A percentile compares a stretch with the other conserved stretches of the same genome.
These are phyloP conservation scores for Drosophila tsacasi DNA, from an alignment of 1,140 invertebrate genomes.

Conservation along the genomic window DNA sequence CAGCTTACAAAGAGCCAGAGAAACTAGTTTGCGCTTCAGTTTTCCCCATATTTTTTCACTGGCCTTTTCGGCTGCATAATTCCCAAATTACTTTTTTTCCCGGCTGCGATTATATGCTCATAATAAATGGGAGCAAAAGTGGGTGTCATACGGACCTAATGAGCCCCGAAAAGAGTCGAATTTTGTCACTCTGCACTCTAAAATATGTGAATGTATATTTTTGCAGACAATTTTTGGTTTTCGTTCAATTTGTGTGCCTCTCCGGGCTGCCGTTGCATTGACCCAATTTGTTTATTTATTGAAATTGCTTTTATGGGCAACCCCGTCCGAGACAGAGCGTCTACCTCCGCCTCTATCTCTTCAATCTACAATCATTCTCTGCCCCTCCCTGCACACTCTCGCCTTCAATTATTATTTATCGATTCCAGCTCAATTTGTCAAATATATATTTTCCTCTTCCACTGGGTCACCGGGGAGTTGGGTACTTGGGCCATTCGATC, in stretches of 20 bases:
- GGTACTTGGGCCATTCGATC: conserved; percentile 17
- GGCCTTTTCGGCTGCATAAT: conserved; percentile 52
- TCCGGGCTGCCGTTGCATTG: conserved; percentile 48
- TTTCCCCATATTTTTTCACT: conserved; percentile 26
- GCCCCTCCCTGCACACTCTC: conserved; percentile 34
- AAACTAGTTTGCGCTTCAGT: conserved; percentile 59
- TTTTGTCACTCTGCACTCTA: conserved; percentile 23
- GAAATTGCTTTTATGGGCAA: conserved; percentile 70
- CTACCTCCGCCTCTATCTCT: conserved; percentile 30
- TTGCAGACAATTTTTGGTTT: neutral
- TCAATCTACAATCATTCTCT: conserved; percentile 45
- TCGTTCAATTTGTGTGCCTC: conserved; percentile 27
- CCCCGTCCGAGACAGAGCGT: conserved; percentile 28
- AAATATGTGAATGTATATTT: conserved; percentile 11
- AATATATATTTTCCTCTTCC: conserved; percentile 39
- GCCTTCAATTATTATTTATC: conserved; percentile 74
- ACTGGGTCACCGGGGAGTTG: conserved; percentile 6
- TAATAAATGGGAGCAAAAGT: conserved; percentile 62
- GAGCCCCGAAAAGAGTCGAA: conserved; percentile 35
- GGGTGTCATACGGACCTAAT: conserved; percentile 54
- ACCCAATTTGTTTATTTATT: conserved; percentile 81
- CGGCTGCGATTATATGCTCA: conserved; percentile 41
- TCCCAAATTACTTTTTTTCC: conserved; percentile 45
- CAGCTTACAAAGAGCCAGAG: conserved; percentile 47
- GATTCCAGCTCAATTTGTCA: conserved; percentile 75